Evolutionary conservation across 2,888 invertebrate species (phyloP).

Genomic region (Anodontia alba): DNA sequence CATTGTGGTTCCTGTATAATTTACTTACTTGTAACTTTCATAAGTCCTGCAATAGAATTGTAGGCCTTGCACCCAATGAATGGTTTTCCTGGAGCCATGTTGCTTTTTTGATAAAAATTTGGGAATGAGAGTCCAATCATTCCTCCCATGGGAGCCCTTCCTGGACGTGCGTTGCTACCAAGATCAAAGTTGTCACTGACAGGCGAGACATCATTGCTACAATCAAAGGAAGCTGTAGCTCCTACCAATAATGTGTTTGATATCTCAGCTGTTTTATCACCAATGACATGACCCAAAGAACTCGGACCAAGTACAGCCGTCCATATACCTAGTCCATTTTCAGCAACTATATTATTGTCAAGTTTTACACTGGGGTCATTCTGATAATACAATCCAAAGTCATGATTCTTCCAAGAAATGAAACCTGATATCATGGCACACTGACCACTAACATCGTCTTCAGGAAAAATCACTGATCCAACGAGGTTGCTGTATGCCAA

Average conservation of each 20-base stretch:
- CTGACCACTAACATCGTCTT: constrained; percentile 32
- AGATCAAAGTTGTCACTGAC: constrained; percentile 52
- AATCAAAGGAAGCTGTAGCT: constrained; percentile 70
- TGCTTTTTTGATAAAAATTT: constrained; percentile 66
- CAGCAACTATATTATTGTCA: constrained; percentile 66
- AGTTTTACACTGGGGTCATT: constrained; percentile 47
- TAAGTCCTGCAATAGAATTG: constrained; percentile 68
- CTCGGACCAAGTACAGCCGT: constrained; percentile 74
- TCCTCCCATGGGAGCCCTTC: constrained; percentile 43
- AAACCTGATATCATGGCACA: constrained; percentile 74
- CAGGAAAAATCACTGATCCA: constrained; percentile 66
- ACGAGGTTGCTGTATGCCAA: constrained; percentile 64
- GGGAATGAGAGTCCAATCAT: constrained; percentile 72
- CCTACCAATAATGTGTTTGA: constrained; percentile 74
- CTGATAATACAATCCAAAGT: constrained; percentile 78
- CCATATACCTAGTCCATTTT: constrained; percentile 75
- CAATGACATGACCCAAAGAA: constrained; percentile 59
- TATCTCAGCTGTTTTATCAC: constrained; percentile 65
- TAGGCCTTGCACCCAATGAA: constrained; percentile 74
- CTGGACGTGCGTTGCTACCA: constrained; percentile 44
- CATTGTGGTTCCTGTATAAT: no score
- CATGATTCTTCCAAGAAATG: constrained; percentile 70
- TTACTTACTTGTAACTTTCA: constrained; percentile 50
- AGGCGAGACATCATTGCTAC: constrained; percentile 61
- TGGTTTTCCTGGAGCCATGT: constrained; percentile 76